These are phyloP conservation scores for Euclidia mi DNA, from an alignment of 2,888 invertebrate species.

Conservation along the genomic window DNA sequence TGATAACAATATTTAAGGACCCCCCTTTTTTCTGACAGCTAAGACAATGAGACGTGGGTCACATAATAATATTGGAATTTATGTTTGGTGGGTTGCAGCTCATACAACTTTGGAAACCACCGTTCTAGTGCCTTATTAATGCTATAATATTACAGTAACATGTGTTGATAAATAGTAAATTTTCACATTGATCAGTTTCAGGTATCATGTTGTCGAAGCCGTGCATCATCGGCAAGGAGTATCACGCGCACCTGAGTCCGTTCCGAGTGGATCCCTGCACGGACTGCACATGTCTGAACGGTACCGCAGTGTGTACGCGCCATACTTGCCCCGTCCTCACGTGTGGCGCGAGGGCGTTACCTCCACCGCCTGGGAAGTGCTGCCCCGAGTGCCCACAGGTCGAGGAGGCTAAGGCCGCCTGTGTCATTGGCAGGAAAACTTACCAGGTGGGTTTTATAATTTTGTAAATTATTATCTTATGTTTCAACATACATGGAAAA, in stretches of 20 bases:
- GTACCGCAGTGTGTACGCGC: constrained; percentile 94
- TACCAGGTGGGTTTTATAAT: constrained; percentile 91
- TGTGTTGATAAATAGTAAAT: neutral
- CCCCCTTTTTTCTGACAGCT: too few relatives aligned
- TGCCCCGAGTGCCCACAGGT: constrained; percentile 94
- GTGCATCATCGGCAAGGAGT: constrained; percentile 93
- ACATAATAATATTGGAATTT: too few relatives aligned
- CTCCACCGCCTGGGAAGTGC: constrained; percentile 92
- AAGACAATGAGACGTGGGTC: too few relatives aligned
- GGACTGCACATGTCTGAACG: constrained; percentile 94
- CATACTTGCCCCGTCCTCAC: constrained; percentile 97
- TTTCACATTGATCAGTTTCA: constrained; percentile 66
- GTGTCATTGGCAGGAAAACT: constrained; percentile 91
- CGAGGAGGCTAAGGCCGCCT: constrained; percentile 92
- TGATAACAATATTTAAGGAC: too few relatives aligned
- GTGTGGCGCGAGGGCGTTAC: constrained; percentile 94
- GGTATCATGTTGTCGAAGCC: constrained; percentile 78
- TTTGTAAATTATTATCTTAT: neutral
- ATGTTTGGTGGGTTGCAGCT: too few relatives aligned
- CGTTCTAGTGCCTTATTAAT: too few relatives aligned
- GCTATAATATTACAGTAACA: too few relatives aligned
- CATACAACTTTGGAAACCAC: too few relatives aligned
- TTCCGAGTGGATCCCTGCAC: constrained; percentile 95
- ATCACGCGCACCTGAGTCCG: constrained; percentile 91
- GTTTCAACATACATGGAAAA: too few relatives aligned